Evolutionary conservation across 2,113 vertebrate species (phyloP), one percentile per base, ranked within the genome.

Genomic region (Pantherophis guttatus): DNA sequence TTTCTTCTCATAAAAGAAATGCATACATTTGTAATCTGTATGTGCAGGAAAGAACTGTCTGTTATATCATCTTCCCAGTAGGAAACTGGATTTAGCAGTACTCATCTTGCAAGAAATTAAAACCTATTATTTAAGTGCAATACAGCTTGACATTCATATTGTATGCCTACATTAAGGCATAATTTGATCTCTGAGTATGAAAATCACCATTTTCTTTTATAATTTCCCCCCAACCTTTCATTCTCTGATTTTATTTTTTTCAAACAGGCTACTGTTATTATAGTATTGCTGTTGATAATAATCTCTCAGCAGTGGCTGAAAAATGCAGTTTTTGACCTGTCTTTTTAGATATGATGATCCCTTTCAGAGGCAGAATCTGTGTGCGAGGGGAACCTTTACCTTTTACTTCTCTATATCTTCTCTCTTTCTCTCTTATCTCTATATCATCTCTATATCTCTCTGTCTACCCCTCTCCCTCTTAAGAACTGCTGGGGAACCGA

Each of bases 41-140:
- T 6, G 24, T 86, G 23, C 26, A 48, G 33, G 62, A 50, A 5
- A 88, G 92, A 62, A 90, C 58, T 53, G 50, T 26, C 48, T 54
- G 44, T 33, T 93, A 8, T 87, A 15, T 89, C 19, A 21, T 91
- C 91, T 44, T 91, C 24, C 5, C 19, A 21, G 89, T 90, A 39
- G 7, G 92, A 90, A 85, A 90, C 75, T 86, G 44, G 75, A 59
- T 92, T 93, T 59, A 86, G 55, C 92, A 59, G 75, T 48, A 62
- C 29, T 89, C 90, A 62, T 89, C 89, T 90, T 86, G 33, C 7
- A 92, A 86, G 90, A 62, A 86, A 87, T 23, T 91, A 89, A n/a
- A 87, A 24, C 59, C 86, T 90, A 91, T 89, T 1, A 19, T 29
- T 91, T 94, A 33, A 91, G 54, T 26, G 44, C 15, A 44, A 57